Conservation (phyloP, 2,888 invertebrate species). For the Dione juno region DNA sequence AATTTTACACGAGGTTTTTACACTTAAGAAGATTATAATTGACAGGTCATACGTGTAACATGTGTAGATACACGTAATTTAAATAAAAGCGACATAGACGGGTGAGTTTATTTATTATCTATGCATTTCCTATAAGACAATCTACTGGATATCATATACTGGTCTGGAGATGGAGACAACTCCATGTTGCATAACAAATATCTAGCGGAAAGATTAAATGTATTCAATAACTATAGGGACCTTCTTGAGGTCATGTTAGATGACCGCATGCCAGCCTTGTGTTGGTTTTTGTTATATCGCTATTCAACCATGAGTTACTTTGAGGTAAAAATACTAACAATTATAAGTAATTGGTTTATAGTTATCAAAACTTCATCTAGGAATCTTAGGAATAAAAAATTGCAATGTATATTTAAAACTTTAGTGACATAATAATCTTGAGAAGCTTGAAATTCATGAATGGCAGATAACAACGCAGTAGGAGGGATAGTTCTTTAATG, state of each 20-base stretch:
- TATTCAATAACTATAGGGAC: conserved; percentile 27
- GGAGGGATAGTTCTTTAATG: neutral
- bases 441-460: neutral
- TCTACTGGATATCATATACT: neutral
- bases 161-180: neutral
- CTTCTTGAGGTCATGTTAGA: conserved; percentile 44
- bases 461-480: neutral
- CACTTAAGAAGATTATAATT: neutral
- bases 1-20: neutral
- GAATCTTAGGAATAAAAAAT: neutral
- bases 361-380: neutral
- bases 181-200: neutral
- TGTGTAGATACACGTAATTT: neutral
- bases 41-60: neutral
- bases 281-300: conserved; percentile 58
- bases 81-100: neutral
- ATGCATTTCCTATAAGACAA: neutral
- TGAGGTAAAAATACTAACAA: neutral
- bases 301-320: conserved; percentile 54
- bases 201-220: conserved; percentile 24
- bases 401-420: too few species aligned
- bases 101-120: neutral
- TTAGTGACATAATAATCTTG: too few species aligned
- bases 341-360: neutral
- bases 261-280: conserved; percentile 59